Conservation (phyloP, 2,797 vertebrate genomes). For the Pangasius larnaudii region DNA sequence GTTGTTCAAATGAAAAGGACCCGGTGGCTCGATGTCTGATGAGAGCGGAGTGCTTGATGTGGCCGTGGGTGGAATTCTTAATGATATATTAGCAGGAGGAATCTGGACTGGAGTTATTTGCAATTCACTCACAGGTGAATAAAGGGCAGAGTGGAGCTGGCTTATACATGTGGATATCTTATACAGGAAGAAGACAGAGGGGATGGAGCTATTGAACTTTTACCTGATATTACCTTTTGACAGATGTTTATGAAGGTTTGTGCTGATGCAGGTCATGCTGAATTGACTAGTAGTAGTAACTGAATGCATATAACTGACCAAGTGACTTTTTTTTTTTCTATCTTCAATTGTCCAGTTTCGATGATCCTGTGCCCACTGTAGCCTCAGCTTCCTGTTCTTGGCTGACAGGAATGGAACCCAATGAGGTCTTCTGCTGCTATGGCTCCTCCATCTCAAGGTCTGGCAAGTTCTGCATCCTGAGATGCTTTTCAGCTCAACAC, state of each 20-base stretch:
- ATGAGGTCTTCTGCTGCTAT: neutral
- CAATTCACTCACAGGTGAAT: slow-evolving; percentile 24
- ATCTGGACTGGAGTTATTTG: neutral
- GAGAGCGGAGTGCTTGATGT: slow-evolving; percentile 52
- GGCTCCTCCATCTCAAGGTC: neutral
- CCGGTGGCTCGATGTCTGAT: slow-evolving; percentile 43
- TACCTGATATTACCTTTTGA: neutral
- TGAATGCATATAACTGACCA: neutral
- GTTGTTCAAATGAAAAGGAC: slow-evolving; percentile 62
- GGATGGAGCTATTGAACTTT: neutral
- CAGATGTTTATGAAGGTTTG: neutral
- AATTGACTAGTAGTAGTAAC: neutral
- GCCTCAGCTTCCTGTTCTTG: neutral
- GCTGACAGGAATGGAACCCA: neutral
- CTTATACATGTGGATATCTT: neutral
- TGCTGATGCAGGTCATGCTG: neutral
- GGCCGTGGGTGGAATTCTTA: slow-evolving; percentile 57
- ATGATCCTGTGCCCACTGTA: neutral
- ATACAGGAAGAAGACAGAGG: neutral
- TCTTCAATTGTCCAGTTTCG: neutral
- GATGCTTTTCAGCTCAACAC: neutral
- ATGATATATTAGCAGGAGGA: slow-evolving; percentile 48
- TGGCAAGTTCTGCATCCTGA: neutral
- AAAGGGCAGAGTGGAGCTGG: neutral
- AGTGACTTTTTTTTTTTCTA: neutral